Conservation (phyloP, 2,113 vertebrate genomes). For the Pavo muticus region DNA sequence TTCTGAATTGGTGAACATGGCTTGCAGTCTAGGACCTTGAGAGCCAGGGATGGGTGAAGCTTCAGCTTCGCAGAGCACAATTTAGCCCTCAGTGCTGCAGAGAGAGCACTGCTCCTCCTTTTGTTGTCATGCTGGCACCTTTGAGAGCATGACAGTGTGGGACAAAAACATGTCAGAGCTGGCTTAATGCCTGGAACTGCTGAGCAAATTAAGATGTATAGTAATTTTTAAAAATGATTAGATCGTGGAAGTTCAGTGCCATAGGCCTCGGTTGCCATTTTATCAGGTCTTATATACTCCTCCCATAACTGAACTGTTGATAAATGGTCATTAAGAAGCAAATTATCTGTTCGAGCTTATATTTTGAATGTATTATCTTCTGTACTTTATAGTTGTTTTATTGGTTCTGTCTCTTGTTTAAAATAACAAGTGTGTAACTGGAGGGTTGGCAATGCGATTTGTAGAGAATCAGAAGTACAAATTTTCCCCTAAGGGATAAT, state of each 20-base stretch:
- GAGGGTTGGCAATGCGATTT: neutral
- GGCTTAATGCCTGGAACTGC: neutral
- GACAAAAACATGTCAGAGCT: neutral
- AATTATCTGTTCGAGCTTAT: neutral
- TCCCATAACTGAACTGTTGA: neutral
- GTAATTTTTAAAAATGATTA: neutral
- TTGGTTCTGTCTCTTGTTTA: neutral
- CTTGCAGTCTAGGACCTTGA: neutral
- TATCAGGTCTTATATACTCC: neutral
- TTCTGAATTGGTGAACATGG: neutral
- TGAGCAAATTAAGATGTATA: neutral
- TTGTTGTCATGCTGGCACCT: no score
- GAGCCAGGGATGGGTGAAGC: neutral
- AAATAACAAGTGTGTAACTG: neutral
- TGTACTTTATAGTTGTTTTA: neutral
- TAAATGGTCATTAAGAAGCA: neutral
- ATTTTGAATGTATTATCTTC: neutral
- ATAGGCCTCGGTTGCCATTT: neutral
- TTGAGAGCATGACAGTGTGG: accelerated
- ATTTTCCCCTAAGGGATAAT: neutral
- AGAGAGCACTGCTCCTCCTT: no score
- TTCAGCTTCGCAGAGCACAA: neutral
- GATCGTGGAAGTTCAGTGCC: neutral
- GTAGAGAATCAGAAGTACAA: neutral
- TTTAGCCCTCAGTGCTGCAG: no score